Conservation (phyloP, 2,797 vertebrate genomes). For the Scolopax rusticola region DNA sequence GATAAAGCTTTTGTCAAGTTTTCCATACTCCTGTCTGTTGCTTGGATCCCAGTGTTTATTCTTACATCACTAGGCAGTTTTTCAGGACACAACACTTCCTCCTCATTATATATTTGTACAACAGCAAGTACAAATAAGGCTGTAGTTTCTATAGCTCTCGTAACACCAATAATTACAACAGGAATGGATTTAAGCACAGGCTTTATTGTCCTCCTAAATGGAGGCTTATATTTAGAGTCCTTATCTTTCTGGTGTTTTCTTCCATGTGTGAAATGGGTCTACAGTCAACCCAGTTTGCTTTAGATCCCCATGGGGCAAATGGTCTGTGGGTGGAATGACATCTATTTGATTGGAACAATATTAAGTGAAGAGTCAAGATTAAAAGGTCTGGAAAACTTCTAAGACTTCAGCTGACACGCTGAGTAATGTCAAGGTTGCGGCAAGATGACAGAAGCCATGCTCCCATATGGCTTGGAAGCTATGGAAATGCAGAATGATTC, state of each 20-base stretch:
- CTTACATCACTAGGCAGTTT: background rate
- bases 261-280: slow-evolving; percentile 29
- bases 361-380: slow-evolving; percentile 14
- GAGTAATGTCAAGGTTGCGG: slow-evolving; percentile 10
- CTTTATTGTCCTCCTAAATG: slow-evolving; percentile 13
- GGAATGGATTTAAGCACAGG: background rate
- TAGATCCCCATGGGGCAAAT: background rate
- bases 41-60: background rate
- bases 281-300: background rate
- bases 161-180: slow-evolving; percentile 8
- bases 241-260: slow-evolving; percentile 23
- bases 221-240: background rate
- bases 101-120: background rate
- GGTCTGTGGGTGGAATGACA: background rate
- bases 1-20: background rate
- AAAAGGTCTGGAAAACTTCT: slow-evolving; percentile 56
- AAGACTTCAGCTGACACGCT: slow-evolving; percentile 4
- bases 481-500: slow-evolving; percentile 41
- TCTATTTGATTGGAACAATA: background rate
- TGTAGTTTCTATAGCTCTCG: background rate
- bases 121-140: background rate
- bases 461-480: slow-evolving; percentile 14
- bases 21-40: background rate
- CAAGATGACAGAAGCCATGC: background rate
- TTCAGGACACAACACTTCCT: background rate